phyloP scores from a whole-genome alignment of 64 coral and sea anemone genomes.

The Pocillopora verrucosa region DNA sequence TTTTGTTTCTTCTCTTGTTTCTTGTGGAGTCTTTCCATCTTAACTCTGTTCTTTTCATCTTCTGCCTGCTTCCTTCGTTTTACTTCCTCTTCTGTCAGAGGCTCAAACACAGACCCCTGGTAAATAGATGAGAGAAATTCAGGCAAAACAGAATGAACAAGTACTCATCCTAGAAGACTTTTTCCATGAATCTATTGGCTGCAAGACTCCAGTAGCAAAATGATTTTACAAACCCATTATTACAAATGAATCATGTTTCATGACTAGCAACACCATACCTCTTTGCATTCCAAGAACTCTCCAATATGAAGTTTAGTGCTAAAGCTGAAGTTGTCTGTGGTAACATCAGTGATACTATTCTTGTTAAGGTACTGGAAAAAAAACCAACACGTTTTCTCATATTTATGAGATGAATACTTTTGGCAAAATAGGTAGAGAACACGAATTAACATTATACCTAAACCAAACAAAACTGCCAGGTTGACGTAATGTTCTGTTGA shows the following conservation, averaged over 20 bases:
- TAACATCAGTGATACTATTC: slow-evolving; percentile 87
- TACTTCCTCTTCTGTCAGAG: slow-evolving; percentile 86
- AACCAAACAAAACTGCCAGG: neutral
- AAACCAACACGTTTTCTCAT: neutral
- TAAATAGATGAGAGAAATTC: neutral
- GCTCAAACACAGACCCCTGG: slow-evolving; percentile 68
- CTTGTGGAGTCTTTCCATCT: slow-evolving; percentile 75
- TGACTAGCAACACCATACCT: slow-evolving; percentile 57
- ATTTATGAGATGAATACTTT: neutral
- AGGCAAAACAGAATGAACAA: no score
- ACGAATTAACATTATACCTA: neutral
- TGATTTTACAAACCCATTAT: neutral
- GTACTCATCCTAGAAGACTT: no score
- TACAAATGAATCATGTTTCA: neutral
- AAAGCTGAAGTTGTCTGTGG: slow-evolving; percentile 91
- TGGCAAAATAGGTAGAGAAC: neutral
- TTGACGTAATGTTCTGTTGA: neutral
- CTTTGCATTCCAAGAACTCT: slow-evolving; percentile 90
- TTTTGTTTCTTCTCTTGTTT: slow-evolving; percentile 90
- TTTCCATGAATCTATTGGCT: no score
- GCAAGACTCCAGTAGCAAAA: no score
- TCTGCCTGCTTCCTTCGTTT: slow-evolving; percentile 72
- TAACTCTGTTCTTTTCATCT: slow-evolving; percentile 70
- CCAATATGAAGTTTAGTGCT: slow-evolving; percentile 98
- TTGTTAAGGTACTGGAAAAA: slow-evolving; percentile 78